Evolutionary conservation across 2,113 vertebrate species (phyloP).

Genomic region (Aplodontia rufa): DNA sequence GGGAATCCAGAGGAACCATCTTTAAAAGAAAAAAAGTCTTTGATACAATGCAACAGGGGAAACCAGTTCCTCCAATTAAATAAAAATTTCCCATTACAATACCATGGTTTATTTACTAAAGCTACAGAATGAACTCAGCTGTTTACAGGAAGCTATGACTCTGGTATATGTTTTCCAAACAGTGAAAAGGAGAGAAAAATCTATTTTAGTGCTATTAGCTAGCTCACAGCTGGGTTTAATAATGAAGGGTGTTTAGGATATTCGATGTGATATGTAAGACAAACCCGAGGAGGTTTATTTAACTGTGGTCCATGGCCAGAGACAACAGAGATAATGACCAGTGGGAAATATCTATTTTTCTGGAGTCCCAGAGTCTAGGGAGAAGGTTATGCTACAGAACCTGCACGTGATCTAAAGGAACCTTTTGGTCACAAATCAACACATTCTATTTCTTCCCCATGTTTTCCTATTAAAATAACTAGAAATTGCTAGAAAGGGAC

Average conservation of each 20-base stretch:
- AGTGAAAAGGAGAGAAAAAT: slow-evolving; percentile 62
- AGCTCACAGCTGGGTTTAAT: slow-evolving; percentile 75
- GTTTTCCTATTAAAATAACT: slow-evolving; percentile 30
- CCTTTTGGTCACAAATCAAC: slow-evolving; percentile 36
- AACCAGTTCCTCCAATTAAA: slow-evolving; percentile 34
- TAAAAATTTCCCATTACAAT: slow-evolving; percentile 36
- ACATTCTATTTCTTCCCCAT: background rate
- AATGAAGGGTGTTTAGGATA: slow-evolving; percentile 59
- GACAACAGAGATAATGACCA: slow-evolving; percentile 65
- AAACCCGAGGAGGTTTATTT: slow-evolving; percentile 69
- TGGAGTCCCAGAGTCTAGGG: slow-evolving; percentile 42
- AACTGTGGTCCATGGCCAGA: slow-evolving; percentile 60
- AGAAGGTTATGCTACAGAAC: slow-evolving; percentile 54
- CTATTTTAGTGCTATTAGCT: slow-evolving; percentile 60
- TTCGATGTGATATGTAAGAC: slow-evolving; percentile 65
- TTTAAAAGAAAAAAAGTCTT: slow-evolving; percentile 55
- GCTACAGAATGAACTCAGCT: background rate
- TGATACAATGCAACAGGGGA: slow-evolving; percentile 49
- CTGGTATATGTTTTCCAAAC: slow-evolving; percentile 42
- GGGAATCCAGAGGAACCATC: background rate
- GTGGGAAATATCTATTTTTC: slow-evolving; percentile 63
- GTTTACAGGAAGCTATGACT: slow-evolving; percentile 58
- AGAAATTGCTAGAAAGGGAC: background rate
- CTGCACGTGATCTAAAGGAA: slow-evolving; percentile 33
- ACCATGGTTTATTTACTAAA: slow-evolving; percentile 36